Base-by-base conservation (phyloP, 2,888 invertebrate genomes). In the Bellardia bayeri region DNA sequence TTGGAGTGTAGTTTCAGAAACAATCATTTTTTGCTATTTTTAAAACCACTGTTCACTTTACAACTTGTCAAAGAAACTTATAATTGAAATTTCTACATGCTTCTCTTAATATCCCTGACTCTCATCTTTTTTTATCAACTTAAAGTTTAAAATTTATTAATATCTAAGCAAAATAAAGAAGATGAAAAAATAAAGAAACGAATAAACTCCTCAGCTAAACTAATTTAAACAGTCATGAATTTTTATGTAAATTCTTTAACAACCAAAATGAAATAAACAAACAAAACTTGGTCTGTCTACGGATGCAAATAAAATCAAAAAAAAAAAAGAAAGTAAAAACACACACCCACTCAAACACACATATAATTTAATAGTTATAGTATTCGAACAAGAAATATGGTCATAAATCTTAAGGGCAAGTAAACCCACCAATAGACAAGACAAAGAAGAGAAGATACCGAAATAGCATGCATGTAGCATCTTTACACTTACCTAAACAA, bases 201-300 rank as follows among this genome's bases (percentile, higher is more conserved):
- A 63, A 54, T 78, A 23, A 49, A 58, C 84, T 81, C 7, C 68
- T 78, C 78, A 74, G 76, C 66, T 82, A 83, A 88, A 89, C 85
- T 87, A 88, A 90, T 90, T 89, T 90, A 83, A 88, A 89, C 90
- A 89, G 90, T 91, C 91, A 92, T 92, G 91, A 91, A 91, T 92
- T 92, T 92, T 92, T 92, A 92, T 92, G 92, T 92, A 92, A 92
- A 92, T 92, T 91, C 91, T 90, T 75, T 64, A 75, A 86, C 75
- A 82, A 71, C 76, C 76, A 69, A 71, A 68, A 82, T 72, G 80
- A 76, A 82, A 86, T 78, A 82, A 76, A 86, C 86, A 87, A 83
- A 80, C 78, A 85, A 85, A 85, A 82, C 88, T 85, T 88, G 80
- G 79, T 82, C 86, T 80, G 33, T 49, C 63, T 76, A 16, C 7